Conservation (phyloP, 2,113 vertebrate genomes). For the Crocuta crocuta region DNA sequence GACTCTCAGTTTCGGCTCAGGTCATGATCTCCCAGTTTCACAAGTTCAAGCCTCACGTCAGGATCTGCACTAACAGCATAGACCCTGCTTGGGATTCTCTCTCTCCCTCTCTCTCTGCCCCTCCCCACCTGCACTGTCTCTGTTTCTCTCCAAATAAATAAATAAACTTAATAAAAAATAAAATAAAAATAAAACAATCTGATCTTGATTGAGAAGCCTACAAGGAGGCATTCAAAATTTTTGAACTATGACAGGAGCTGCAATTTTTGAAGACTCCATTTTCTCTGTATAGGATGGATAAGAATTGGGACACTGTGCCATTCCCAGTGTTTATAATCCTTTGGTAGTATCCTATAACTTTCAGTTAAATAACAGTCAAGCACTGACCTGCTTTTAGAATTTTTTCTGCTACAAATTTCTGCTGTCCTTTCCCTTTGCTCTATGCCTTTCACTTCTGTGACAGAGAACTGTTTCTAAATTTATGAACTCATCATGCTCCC, state of each 20-base stretch:
- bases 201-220: background rate
- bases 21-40: too few species aligned
- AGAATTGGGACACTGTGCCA: background rate
- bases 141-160: too few species aligned
- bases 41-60: too few species aligned
- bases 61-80: too few species aligned
- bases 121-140: too few species aligned
- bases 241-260: background rate
- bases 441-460: background rate
- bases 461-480: background rate
- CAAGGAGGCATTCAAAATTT: background rate
- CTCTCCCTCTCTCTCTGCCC: too few species aligned
- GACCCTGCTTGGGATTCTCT: too few species aligned
- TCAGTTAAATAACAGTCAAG: background rate
- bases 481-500: background rate
- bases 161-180: too few species aligned
- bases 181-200: background rate
- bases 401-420: background rate
- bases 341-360: background rate
- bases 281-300: background rate
- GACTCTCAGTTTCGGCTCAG: too few species aligned
- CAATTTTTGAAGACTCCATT: background rate
- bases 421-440: background rate
- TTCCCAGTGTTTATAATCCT: background rate
- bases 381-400: background rate